Base-by-base conservation (phyloP, 2,113 vertebrate genomes). In the Haemorhous mexicanus region DNA sequence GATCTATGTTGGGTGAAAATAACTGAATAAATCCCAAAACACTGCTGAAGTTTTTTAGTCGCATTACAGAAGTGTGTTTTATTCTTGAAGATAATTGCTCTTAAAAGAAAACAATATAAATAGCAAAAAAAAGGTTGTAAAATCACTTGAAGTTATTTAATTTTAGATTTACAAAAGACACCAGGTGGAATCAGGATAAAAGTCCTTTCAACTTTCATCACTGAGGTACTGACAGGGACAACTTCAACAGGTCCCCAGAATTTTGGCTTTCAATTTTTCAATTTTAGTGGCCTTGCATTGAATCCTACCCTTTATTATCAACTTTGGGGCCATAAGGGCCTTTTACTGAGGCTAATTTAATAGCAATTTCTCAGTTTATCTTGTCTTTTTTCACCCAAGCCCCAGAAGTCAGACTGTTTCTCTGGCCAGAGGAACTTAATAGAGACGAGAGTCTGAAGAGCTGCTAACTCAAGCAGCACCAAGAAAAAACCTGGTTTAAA, bases 31-130 rank as follows among this genome's bases (percentile, higher is more conserved):
- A 72, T 39, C 74, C 37, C 27, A 66, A 58, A 92, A 14, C 18
- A 44, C 44, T 0, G 5, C 15, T 53, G 16, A 32, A 1, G 1
- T 1, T n/a, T 75, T 58, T 53, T 15, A 41, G 43, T 67, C 47
- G 37, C 9, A 67, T 58, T 53, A 28, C 15, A 74, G 18, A 66
- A 69, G 7, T 4, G 1, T 28, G 16, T 11, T 85, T 67, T 58
- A 30, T 10, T 70, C 55, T 75, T 23, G 21, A 80, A 84, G 73
- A 74, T 0, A 50, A 49, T 39, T 67, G 6, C 3, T 69, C 52
- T 32, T 8, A 18, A 43, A 84, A 66, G 14, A 49, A 86, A 86
- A 59, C 27, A 81, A 74, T 6, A 61, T 28, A 46, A 75, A 30
- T 5, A 49, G 7, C 9, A 58, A 82, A 72, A 23, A 2, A 62